Percentiles rank a stretch among this genome's conserved stretches.
phyloP scores from a whole-genome alignment of 37 sponge, comb jelly and placozoan genomes.

The Tethya wilhelma region DNA sequence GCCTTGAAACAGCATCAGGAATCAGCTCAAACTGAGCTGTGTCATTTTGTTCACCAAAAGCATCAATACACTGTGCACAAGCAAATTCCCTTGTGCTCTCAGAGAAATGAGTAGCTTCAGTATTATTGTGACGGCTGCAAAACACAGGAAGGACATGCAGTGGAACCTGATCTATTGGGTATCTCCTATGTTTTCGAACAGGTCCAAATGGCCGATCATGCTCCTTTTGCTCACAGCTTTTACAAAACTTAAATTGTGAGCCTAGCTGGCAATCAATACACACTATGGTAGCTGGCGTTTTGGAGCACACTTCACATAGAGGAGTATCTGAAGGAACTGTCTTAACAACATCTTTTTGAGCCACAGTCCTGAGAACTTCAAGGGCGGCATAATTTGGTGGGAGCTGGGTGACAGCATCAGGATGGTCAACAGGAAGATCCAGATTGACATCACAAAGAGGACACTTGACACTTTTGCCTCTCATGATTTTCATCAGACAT shows the following conservation, averaged over 20 bases:
- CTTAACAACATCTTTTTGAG: background rate
- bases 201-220: conserved; percentile 62
- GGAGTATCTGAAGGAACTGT: background rate
- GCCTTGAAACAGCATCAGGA: conserved; percentile 6
- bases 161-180: conserved; percentile 27
- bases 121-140: conserved; percentile 26
- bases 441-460: conserved; percentile 53
- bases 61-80: conserved; percentile 25
- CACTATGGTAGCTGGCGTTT: conserved; percentile 12
- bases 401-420: conserved; percentile 31
- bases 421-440: conserved; percentile 13
- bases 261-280: conserved; percentile 64
- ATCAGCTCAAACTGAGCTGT: conserved; percentile 17
- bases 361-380: conserved; percentile 36
- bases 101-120: conserved; percentile 27
- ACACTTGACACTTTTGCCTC: conserved; percentile 46
- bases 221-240: conserved; percentile 46
- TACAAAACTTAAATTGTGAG: conserved; percentile 55
- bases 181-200: conserved; percentile 50
- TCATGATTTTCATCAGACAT: conserved; percentile 43
- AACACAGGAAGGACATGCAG: background rate
- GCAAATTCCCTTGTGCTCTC: conserved; percentile 44
- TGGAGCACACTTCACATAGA: conserved; percentile 41
- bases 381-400: conserved; percentile 65
- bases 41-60: background rate